These are phyloP conservation scores for Euborellia annulipes DNA, from an alignment of 1,140 invertebrate species.

Conservation along the genomic window DNA sequence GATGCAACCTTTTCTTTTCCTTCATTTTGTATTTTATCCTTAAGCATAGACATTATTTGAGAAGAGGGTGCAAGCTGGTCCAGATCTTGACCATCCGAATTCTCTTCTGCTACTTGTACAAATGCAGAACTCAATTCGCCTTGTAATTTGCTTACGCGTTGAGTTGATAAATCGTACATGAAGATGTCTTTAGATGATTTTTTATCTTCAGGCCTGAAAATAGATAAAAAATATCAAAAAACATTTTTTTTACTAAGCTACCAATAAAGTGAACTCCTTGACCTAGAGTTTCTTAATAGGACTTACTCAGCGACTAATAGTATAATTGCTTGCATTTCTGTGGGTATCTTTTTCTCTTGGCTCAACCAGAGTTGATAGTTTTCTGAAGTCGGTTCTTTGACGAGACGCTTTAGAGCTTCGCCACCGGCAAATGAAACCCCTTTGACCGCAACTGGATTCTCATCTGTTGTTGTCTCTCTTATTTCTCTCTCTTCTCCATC, in stretches of 20 bases:
- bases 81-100: constrained; percentile 48
- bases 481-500: constrained; percentile 13
- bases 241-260: no score
- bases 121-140: constrained; percentile 63
- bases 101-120: constrained; percentile 66
- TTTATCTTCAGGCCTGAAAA: background rate
- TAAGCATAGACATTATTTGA: no score
- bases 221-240: background rate
- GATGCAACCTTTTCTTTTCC: no score
- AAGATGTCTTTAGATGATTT: constrained; percentile 49
- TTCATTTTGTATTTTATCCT: no score
- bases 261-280: no score
- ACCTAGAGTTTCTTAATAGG: no score
- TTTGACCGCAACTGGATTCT: constrained; percentile 25
- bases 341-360: constrained; percentile 48
- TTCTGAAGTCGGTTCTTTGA: constrained; percentile 53
- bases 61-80: constrained; percentile 32
- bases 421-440: constrained; percentile 38
- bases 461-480: constrained; percentile 2
- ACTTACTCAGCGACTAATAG: constrained; percentile 63
- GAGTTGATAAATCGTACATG: constrained; percentile 60
- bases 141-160: constrained; percentile 46
- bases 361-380: constrained; percentile 68
- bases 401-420: constrained; percentile 52
- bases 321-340: constrained; percentile 59